Conservation (phyloP, 2,797 vertebrate species). For the Hemibagrus guttatus region DNA sequence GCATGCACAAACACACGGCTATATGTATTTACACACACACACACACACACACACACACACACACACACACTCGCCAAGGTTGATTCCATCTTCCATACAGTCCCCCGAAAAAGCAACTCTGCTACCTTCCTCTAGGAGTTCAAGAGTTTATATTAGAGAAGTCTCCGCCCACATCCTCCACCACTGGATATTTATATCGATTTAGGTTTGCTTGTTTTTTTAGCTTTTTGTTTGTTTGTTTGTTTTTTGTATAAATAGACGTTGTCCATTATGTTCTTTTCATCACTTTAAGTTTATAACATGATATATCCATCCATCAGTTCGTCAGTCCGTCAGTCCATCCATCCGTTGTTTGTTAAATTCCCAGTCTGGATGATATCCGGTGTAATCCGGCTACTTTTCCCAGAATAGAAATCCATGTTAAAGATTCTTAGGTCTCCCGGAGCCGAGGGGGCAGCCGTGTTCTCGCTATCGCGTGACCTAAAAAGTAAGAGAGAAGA, state of each 20-base stretch:
- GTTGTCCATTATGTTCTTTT: neutral
- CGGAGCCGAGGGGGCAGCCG: slow-evolving; percentile 44
- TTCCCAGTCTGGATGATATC: slow-evolving; percentile 39
- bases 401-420: slow-evolving; percentile 58
- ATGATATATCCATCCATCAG: slow-evolving; percentile 48
- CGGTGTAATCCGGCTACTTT: slow-evolving; percentile 63
- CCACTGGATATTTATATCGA: neutral
- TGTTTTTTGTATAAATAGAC: slow-evolving; percentile 22
- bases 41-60: slow-evolving; percentile 2
- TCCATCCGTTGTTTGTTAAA: slow-evolving; percentile 43
- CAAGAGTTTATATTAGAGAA: slow-evolving; percentile 4
- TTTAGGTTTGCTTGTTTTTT: too few species aligned
- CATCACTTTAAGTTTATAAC: neutral
- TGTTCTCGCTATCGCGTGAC: slow-evolving; percentile 91
- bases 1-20: slow-evolving; percentile 23
- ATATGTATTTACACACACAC: neutral
- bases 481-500: slow-evolving; percentile 68
- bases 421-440: slow-evolving; percentile 61
- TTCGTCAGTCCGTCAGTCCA: slow-evolving; percentile 43
- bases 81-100: slow-evolving; percentile 3
- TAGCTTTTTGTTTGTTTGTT: too few species aligned
- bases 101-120: neutral
- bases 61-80: neutral
- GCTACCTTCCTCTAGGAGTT: neutral
- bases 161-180: slow-evolving; percentile 14